Percentiles rank a stretch among this genome's conserved stretches.
Evolutionary conservation across 1,140 invertebrate species (phyloP).

Genomic region (Elymnias hypermnestra): DNA sequence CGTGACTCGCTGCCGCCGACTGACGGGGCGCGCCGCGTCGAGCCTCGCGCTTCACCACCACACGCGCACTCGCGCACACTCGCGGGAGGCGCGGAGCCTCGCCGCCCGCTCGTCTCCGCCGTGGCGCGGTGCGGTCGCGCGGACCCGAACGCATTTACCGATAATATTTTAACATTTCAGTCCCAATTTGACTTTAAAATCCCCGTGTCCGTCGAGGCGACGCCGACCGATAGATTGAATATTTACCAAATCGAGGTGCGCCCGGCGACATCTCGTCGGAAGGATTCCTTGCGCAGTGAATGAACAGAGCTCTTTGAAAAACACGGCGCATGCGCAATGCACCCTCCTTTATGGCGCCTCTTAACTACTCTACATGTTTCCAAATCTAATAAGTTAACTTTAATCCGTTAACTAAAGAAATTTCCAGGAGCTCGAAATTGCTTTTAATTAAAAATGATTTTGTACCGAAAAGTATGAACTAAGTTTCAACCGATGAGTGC

Average conservation of each 20-base stretch:
- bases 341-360: conserved; percentile 34
- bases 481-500: conserved; percentile 28
- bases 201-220: conserved; percentile 45
- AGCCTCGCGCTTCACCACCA: conserved; percentile 50
- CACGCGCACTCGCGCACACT: conserved; percentile 59
- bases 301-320: conserved; percentile 55
- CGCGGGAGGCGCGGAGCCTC: conserved; percentile 36
- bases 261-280: conserved; percentile 29
- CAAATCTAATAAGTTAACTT: neutral
- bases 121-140: conserved; percentile 31
- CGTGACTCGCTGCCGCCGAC: conserved; percentile 68
- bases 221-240: conserved; percentile 42
- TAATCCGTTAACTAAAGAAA: neutral
- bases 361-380: neutral
- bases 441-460: conserved; percentile 4
- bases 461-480: conserved; percentile 6
- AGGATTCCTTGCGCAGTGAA: conserved; percentile 64
- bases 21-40: conserved; percentile 64
- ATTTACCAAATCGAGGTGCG: conserved; percentile 49
- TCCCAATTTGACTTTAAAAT: conserved; percentile 61
- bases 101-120: conserved; percentile 21
- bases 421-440: neutral
- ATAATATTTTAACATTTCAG: conserved; percentile 49
- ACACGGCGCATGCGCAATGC: conserved; percentile 61
- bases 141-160: conserved; percentile 40